Evolutionary conservation across 2,888 invertebrate species (phyloP), one percentile per base, ranked within the genome.

Genomic region (Cephus spinipes): DNA sequence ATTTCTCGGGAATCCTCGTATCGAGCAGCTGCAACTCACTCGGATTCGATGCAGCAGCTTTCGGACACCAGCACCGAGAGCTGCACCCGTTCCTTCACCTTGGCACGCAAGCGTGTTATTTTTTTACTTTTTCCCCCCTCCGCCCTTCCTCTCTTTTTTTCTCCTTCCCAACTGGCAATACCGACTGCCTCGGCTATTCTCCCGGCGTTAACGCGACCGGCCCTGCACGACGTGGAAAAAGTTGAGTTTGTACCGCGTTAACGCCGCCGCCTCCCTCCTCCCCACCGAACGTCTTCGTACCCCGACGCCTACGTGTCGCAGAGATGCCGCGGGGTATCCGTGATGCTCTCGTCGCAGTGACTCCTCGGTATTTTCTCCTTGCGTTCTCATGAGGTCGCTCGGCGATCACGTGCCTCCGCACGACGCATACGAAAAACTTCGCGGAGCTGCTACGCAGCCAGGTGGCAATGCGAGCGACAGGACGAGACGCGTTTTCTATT

Each of bases 1-100:
- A 55, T 9, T 55, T 23, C 55, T 55, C 23, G 55, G 23, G 55
- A 55, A 55, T 55, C 55, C 55, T 9, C 55, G 55, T 55, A 55
- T 55, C 55, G 55, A 55, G 55, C 55, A 55, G 55, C 55, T 55
- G 55, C 55, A 55, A 55, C 55, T 55, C 23, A 55, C 55, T 55
- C 55, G 55, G 55, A 55, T 55, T 55, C 55, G 55, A 55, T 55
- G 55, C 55, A 55, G 55, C 55, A 9, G 55, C 55, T 23, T 55
- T 55, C 55, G 55, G 55, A 77, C 55, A 80, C 79, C 82, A 83
- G 83, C 83, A 83, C 55, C 23, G 83, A 85, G 82, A 83, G 75
- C 76, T 81, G 87, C 88, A 86, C 86, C 87, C 88, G 89, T 89
- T 89, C 87, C 88, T 89, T 89, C 89, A 88, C 87, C 89, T 88